Conservation (phyloP, 1,140 invertebrate species). For the Polyergus mexicanus region DNA sequence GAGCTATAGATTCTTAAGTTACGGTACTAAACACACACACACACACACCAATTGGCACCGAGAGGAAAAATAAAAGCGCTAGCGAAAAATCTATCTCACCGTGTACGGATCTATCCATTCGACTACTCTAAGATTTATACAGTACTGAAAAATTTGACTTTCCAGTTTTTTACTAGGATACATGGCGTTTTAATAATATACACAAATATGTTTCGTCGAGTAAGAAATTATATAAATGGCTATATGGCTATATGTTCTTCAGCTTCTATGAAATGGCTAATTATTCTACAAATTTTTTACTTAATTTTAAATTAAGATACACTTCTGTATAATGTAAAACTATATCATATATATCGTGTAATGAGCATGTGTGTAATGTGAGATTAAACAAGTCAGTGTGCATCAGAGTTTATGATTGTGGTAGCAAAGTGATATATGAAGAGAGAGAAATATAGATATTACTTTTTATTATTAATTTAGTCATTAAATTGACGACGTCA, state of each 20-base stretch:
- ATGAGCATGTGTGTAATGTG: not conserved
- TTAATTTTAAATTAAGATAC: conserved; percentile 20
- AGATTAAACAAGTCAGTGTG: conserved; percentile 14
- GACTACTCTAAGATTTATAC: not conserved
- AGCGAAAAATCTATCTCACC: not conserved
- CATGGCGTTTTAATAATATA: not conserved
- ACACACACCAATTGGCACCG: conserved; percentile 70
- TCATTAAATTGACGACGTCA: not conserved
- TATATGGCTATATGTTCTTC: not conserved
- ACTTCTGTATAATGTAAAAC: conserved; percentile 8
- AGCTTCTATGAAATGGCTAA: conserved; percentile 16
- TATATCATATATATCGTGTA: conserved; percentile 17
- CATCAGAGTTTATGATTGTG: not conserved
- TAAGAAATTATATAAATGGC: not conserved
- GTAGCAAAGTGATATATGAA: not conserved
- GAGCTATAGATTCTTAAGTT: conserved; percentile 9
- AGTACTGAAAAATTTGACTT: no score
- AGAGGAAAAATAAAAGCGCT: conserved; percentile 33
- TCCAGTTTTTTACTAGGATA: not conserved
- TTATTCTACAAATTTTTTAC: conserved; percentile 8
- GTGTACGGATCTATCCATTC: not conserved
- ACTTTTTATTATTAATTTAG: conserved; percentile 1
- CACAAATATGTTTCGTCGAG: not conserved
- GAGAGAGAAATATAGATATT: not conserved
- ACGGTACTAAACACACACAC: conserved; percentile 52